Conservation (phyloP, 2,888 invertebrate species). For the Dorcus parallelipipedus region DNA sequence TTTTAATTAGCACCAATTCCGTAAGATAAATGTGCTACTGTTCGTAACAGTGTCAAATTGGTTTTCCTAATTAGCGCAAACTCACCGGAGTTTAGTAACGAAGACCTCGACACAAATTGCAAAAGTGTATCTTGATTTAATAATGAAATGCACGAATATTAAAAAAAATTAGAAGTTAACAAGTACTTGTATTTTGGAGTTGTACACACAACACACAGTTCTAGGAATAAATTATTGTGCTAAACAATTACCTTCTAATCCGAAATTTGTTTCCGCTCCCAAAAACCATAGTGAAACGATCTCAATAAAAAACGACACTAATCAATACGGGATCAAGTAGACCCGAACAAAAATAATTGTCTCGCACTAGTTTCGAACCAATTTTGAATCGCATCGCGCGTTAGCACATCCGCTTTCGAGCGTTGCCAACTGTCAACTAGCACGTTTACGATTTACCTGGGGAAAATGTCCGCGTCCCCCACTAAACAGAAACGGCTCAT, state of each 20-base stretch:
- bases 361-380: constrained; percentile 6
- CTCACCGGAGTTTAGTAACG: too few relatives aligned
- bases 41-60: too few relatives aligned
- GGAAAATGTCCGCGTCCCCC: constrained; percentile 31
- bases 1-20: too few relatives aligned
- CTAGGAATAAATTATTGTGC: too few relatives aligned
- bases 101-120: too few relatives aligned
- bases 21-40: too few relatives aligned
- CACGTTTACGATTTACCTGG: constrained; percentile 33
- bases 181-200: too few relatives aligned
- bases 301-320: neutral
- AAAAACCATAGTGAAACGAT: constrained; percentile 42
- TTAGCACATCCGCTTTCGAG: constrained; percentile 16
- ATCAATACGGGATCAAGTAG: constrained; percentile 21
- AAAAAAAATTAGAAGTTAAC: too few relatives aligned
- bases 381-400: constrained; percentile 7
- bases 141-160: too few relatives aligned
- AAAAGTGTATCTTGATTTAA: too few relatives aligned
- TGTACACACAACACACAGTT: too few relatives aligned
- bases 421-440: constrained; percentile 38
- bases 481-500: constrained; percentile 24
- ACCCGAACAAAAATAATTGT: constrained; percentile 4
- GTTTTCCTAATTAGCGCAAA: too few relatives aligned
- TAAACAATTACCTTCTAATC: constrained; percentile 51
- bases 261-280: constrained; percentile 54